Evolutionary conservation across 2,113 vertebrate genomes (phyloP), one percentile per base, ranked within the genome.

Genomic region (Syngnathus scovelli): DNA sequence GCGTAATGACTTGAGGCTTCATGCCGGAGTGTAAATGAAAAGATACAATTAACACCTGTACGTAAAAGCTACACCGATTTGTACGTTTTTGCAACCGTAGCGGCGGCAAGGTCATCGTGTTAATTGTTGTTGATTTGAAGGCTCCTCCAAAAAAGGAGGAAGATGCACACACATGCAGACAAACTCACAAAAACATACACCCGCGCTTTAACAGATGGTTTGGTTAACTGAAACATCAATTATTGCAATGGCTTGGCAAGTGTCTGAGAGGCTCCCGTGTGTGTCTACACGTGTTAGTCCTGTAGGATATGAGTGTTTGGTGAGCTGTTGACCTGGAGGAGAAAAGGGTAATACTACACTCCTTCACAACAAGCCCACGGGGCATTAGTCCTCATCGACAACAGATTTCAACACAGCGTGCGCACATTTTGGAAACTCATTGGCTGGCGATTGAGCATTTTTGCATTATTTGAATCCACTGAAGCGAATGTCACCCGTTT

Each of bases 141-240:
- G 70, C 66, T 71, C 37, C 59, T 15, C 21, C 41, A 58, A 43
- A 68, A 82, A 74, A 44, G 2, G 27, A 33, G 27, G 27, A 15
- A 59, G 64, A 59, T 8, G 10, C 55, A 71, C 19, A 48, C 58
- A 67, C 33, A 61, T 64, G 48, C 36, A 60, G 67, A 38, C 51
- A 37, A 55, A 69, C 60, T 52, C 52, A 10, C 68, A 61, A 67
- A 52, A 60, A 66, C 71, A 23, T 52, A 67, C 48, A 46, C 77
- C 75, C 70, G 62, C 82, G 59, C 69, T 75, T 78, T 88, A 88
- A 87, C 90, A 92, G 91, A 92, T 91, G 90, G 88, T 89, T 89
- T 85, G 83, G 78, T 88, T 90, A 90, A 91, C 85, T 78, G 85
- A 89, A 90, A 88, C 90, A 90, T 90, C 87, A 87, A 89, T 90